Evolutionary conservation across 1,140 invertebrate genomes (phyloP).

Genomic region (Solenopsis fugax): DNA sequence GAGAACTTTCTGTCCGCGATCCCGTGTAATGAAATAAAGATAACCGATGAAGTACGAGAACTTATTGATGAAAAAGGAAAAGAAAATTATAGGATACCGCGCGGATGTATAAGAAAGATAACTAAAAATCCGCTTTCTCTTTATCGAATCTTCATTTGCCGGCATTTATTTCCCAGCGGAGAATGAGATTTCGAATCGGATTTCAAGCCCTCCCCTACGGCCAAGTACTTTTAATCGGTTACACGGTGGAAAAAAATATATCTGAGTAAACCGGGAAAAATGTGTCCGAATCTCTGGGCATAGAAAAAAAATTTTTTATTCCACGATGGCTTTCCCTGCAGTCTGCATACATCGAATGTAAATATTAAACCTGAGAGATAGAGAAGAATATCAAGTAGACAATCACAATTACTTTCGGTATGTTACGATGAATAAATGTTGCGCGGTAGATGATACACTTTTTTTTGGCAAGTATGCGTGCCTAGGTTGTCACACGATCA

Average conservation of each 20-base stretch:
- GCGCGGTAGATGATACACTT: not conserved
- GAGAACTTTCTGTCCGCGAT: not conserved
- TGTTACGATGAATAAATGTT: not conserved
- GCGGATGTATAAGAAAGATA: not conserved
- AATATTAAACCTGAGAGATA: slow-evolving; percentile 11
- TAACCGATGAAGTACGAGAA: not conserved
- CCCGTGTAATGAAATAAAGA: not conserved
- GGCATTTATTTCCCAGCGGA: slow-evolving; percentile 40
- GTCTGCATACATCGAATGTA: slow-evolving; percentile 7
- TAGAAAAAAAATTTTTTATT: slow-evolving; percentile 13
- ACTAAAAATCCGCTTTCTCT: slow-evolving; percentile 28
- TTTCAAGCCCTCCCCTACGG: slow-evolving; percentile 13
- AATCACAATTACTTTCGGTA: not conserved
- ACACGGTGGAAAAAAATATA: slow-evolving; percentile 38
- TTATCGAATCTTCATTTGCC: slow-evolving; percentile 53
- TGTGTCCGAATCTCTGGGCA: not conserved
- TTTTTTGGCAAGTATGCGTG: no score
- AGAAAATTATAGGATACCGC: not conserved
- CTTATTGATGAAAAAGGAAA: not conserved
- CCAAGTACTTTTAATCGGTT: slow-evolving; percentile 48
- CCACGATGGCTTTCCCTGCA: not conserved
- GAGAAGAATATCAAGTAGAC: slow-evolving; percentile 6
- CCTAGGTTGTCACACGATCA: not conserved
- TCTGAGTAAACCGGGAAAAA: slow-evolving; percentile 24
- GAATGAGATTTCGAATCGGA: slow-evolving; percentile 50